phyloP scores from a whole-genome alignment of 2,797 vertebrate species.

The Catostomus latipinnis region DNA sequence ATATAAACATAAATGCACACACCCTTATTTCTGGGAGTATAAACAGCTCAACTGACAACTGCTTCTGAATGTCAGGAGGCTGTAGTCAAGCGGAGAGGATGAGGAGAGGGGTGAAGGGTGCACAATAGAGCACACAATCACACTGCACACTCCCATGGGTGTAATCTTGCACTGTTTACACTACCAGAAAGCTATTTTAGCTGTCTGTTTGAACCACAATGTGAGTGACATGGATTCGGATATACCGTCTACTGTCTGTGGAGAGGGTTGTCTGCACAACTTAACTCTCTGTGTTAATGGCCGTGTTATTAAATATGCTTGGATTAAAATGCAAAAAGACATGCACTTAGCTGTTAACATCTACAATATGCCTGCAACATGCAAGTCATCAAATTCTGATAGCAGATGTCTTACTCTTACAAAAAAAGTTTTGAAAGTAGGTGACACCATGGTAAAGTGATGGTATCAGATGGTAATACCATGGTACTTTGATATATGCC shows the following conservation, averaged over 20 bases:
- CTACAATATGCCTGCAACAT: constrained; percentile 4
- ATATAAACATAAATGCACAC: constrained; percentile 22
- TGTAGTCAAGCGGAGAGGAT: constrained; percentile 46
- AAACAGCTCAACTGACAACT: constrained; percentile 57
- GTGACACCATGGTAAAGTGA: neutral
- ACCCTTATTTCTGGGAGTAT: constrained; percentile 36
- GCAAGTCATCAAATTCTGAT: neutral
- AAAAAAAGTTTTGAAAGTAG: neutral
- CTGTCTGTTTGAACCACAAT: constrained; percentile 82
- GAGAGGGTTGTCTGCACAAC: constrained; percentile 60
- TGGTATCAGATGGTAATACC: neutral
- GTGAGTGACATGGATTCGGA: constrained; percentile 71
- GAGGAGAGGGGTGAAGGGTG: constrained; percentile 65
- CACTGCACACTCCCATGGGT: constrained; percentile 80
- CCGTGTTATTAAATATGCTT: neutral
- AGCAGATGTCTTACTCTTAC: neutral
- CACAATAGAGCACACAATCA: constrained; percentile 66
- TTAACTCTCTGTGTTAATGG: neutral
- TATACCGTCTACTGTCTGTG: constrained; percentile 63
- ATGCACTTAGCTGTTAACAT: constrained; percentile 22
- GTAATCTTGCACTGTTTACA: constrained; percentile 84
- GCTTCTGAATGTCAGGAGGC: constrained; percentile 56
- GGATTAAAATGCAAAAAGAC: constrained; percentile 4
- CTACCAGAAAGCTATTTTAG: constrained; percentile 82
- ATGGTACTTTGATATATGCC: no score